Conservation (phyloP, 2,113 vertebrate species). For the Struthidea cinerea region DNA sequence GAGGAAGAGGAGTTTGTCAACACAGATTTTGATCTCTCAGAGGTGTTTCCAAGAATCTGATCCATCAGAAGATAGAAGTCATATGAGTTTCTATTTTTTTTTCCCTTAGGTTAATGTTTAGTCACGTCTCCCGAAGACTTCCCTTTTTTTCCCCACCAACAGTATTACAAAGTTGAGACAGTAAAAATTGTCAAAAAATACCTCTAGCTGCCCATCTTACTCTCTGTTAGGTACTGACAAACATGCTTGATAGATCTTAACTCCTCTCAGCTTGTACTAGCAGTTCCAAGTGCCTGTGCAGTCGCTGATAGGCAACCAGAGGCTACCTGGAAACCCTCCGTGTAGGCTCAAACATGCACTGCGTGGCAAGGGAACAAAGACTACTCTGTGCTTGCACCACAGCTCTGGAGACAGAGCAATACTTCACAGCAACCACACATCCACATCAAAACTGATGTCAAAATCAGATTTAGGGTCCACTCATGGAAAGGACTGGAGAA, state of each 20-base stretch:
- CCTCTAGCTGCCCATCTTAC: neutral
- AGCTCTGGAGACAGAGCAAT: neutral
- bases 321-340: neutral
- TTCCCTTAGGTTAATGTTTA: neutral
- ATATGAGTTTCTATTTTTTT: neutral
- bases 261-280: neutral
- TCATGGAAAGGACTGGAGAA: neutral
- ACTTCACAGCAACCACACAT: neutral
- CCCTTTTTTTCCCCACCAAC: neutral
- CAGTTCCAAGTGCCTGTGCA: neutral
- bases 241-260: neutral
- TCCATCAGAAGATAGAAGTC: neutral
- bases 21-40: slow-evolving; percentile 50
- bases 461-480: neutral
- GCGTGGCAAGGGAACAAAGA: slow-evolving; percentile 24
- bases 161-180: neutral
- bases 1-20: slow-evolving; percentile 37
- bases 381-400: neutral
- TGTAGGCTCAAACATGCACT: neutral
- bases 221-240: neutral
- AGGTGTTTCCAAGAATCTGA: slow-evolving; percentile 57
- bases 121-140: neutral
- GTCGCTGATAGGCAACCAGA: neutral
- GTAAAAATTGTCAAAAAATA: neutral
- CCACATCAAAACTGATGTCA: neutral